Evolutionary conservation across 1,140 invertebrate species (phyloP).

Genomic region (Solenopsis fugax): DNA sequence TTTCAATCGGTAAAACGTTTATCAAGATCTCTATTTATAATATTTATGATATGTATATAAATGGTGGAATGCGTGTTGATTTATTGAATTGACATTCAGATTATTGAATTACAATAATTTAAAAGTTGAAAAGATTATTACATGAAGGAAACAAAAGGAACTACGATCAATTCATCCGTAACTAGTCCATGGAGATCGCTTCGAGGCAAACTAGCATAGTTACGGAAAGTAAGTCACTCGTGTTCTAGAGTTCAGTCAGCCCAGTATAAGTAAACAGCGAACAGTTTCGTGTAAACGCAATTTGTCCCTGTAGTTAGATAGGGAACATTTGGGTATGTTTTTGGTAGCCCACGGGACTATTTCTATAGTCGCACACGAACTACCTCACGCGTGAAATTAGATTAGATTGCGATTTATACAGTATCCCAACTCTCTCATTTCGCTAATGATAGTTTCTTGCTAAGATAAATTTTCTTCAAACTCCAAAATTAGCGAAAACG

Average conservation of each 20-base stretch:
- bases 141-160: background rate
- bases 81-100: background rate
- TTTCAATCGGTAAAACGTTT: background rate
- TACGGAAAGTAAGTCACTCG: conserved; percentile 48
- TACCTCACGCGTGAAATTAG: conserved; percentile 52
- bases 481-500: background rate
- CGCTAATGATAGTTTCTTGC: conserved; percentile 23
- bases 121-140: conserved; percentile 9
- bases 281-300: conserved; percentile 48
- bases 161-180: conserved; percentile 7
- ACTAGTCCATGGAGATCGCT: conserved; percentile 16
- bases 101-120: conserved; percentile 27
- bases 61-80: background rate
- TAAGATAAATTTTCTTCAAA: background rate
- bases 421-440: background rate
- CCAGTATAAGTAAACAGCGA: conserved; percentile 29
- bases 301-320: conserved; percentile 39
- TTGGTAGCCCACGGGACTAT: conserved; percentile 50
- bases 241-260: conserved; percentile 15
- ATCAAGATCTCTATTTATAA: too few species aligned
- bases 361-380: conserved; percentile 24
- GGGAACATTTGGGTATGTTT: conserved; percentile 24
- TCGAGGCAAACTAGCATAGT: conserved; percentile 33
- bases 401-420: conserved; percentile 34
- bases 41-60: background rate